These are phyloP conservation scores for Lepeophtheirus salmonis DNA, from an alignment of 1,140 invertebrate species.

Conservation along the genomic window DNA sequence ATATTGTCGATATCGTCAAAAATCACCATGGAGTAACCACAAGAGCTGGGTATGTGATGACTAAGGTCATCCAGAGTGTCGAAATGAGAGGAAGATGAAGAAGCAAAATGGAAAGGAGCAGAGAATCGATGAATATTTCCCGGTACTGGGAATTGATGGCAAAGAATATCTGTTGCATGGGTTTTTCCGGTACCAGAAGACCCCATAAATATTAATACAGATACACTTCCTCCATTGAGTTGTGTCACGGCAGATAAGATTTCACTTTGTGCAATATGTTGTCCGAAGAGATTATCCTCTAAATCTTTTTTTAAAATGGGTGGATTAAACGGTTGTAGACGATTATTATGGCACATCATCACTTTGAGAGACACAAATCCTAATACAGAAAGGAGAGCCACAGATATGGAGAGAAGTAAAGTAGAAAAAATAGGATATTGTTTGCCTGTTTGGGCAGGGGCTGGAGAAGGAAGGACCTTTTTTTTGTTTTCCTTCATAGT, in stretches of 20 bases:
- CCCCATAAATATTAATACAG: neutral
- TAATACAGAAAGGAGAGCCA: neutral
- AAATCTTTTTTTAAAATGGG: neutral
- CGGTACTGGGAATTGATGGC: neutral
- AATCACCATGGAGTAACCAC: conserved; percentile 1
- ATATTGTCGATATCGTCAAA: conserved; percentile 9
- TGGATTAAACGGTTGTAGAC: neutral
- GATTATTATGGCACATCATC: neutral
- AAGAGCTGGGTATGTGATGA: neutral
- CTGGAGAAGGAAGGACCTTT: too few relatives aligned
- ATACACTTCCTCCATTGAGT: neutral
- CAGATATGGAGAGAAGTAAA: neutral
- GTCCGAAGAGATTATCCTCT: neutral
- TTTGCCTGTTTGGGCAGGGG: too few relatives aligned
- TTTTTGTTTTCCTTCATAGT: too few relatives aligned
- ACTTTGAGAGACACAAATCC: neutral
- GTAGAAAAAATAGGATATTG: too few relatives aligned
- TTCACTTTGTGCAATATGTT: neutral
- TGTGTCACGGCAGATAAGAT: neutral
- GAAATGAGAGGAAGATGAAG: too few relatives aligned
- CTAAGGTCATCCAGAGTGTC: conserved; percentile 5
- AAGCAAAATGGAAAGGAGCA: neutral
- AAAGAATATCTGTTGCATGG: neutral
- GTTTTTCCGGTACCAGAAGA: neutral
- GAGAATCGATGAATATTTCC: conserved; percentile 3